Evolutionary conservation across 2,113 vertebrate species (phyloP), one percentile per base, ranked within the genome.

Genomic region (Stigmatopora nigra): DNA sequence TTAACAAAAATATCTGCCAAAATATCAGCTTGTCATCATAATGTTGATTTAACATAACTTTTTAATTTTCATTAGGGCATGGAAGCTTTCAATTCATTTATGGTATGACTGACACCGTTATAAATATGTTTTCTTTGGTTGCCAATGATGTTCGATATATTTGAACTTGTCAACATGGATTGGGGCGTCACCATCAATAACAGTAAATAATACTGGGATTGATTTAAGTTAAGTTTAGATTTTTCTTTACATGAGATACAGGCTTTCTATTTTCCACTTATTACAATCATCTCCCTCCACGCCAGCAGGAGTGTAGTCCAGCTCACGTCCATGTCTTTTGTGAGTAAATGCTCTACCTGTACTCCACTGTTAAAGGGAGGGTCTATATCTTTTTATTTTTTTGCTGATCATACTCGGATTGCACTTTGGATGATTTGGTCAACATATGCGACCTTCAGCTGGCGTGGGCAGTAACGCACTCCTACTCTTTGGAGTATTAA

Each of bases 381-480:
- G 70, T 66, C 48, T 12, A 16, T 64, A 62, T 71, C 55, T 61
- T 68, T 63, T 51, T 60, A 57, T 69, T 82, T 77, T 77, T 7
- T 17, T 65, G 53, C 35, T 88, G 80, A 60, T 90, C 0, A 81
- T 46, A 53, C 91, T 88, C 0, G 86, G 71, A 68, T 87, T 91
- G 17, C 86, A 84, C 86, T 1, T 84, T 66, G 25, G 25, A 2
- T 75, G 66, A 69, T 82, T 81, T 2, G 75, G 71, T 6, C 69
- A 67, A 7, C 55, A 75, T 31, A 86, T 75, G 16, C 90, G 87
- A 72, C 92, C 90, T 70, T 86, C 72, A 10, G 88, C 83, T 1
- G 92, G 92, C 76, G 93, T 93, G 36, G 94, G 95, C 62, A 97
- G 91, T 69, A 96, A 89, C 14, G 92, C 92, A 72, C 90, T 82